Conservation (phyloP, 2,797 vertebrate genomes). For the Falco naumanni region DNA sequence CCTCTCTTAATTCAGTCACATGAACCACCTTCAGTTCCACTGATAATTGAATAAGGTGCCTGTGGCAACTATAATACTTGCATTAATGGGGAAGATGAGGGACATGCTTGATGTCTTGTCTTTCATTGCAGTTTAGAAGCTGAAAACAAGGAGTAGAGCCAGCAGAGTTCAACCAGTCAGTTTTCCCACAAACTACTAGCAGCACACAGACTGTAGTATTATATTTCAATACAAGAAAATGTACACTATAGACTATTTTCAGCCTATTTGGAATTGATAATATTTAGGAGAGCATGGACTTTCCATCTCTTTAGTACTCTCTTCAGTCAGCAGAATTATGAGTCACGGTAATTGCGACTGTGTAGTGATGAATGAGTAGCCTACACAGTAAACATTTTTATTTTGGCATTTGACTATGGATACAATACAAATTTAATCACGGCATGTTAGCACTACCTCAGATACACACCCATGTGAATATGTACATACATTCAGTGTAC, state of each 20-base stretch:
- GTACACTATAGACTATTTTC: background rate
- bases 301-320: background rate
- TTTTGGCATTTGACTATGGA: background rate
- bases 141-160: background rate
- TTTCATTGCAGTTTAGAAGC: background rate
- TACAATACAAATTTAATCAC: background rate
- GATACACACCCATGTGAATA: background rate
- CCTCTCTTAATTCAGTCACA: background rate
- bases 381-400: background rate
- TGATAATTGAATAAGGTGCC: background rate
- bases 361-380: background rate
- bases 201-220: background rate
- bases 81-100: background rate
- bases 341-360: background rate
- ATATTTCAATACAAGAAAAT: background rate
- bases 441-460: background rate
- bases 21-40: background rate
- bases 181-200: background rate
- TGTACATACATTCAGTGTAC: background rate
- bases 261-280: background rate
- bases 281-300: background rate
- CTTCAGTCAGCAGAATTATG: background rate
- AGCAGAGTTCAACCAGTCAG: background rate
- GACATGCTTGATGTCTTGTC: background rate
- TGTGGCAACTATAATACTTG: background rate